These are phyloP conservation scores for Archegozetes longisetosus DNA, from an alignment of 1,140 invertebrate genomes.

Conservation along the genomic window DNA sequence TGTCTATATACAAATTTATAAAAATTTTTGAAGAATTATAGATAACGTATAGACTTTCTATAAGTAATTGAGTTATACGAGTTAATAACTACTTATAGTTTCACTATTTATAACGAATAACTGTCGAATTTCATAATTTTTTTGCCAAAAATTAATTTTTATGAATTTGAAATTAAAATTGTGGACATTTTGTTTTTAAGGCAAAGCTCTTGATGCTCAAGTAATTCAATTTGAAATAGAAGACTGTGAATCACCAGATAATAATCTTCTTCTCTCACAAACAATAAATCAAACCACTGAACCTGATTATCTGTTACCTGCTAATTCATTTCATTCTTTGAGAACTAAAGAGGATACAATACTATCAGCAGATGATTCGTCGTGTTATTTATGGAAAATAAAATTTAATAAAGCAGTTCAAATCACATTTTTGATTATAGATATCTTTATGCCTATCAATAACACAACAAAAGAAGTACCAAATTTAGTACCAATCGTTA, in stretches of 20 bases:
- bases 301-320: not conserved
- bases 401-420: not conserved
- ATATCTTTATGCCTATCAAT: not conserved
- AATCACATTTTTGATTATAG: not conserved
- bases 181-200: not conserved
- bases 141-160: not conserved
- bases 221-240: not conserved
- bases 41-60: not conserved
- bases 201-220: not conserved
- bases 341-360: not conserved
- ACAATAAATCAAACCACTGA: not conserved
- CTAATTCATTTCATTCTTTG: not conserved
- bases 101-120: not conserved
- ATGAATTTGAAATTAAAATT: not conserved
- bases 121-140: not conserved
- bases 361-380: not conserved
- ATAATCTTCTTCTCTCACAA: not conserved
- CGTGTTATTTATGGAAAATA: not conserved
- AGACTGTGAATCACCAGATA: not conserved
- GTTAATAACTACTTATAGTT: not conserved
- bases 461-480: not conserved
- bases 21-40: not conserved
- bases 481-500: not conserved
- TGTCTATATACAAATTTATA: not conserved
- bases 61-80: not conserved